Percentiles rank a stretch among this genome's conserved stretches.
Conservation (phyloP, 2,113 vertebrate species). For the Hippocampus zosterae region DNA sequence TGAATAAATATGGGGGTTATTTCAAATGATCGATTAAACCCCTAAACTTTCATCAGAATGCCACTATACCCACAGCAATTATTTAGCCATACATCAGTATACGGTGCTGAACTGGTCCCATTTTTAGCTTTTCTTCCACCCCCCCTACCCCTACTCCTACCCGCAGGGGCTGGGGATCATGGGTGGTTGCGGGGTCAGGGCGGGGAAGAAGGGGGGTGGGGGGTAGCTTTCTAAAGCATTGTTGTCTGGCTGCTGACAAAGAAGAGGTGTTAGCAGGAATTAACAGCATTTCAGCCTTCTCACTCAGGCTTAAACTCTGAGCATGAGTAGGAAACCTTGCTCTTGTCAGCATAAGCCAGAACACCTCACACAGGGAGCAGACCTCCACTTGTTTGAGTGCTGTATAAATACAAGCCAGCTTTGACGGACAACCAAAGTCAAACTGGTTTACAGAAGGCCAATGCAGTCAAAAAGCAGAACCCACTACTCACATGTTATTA, state of each 20-base stretch:
- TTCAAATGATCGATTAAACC: conserved; percentile 98
- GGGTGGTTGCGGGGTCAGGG: not conserved
- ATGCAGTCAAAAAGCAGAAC: conserved; percentile 52
- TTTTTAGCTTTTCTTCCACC: not conserved
- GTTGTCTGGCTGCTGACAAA: conserved; percentile 36
- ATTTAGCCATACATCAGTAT: conserved; percentile 79
- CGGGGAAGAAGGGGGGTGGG: too few relatives aligned
- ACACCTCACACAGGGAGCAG: conserved; percentile 57
- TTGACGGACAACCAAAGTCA: conserved; percentile 68
- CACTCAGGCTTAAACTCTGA: conserved; percentile 4
- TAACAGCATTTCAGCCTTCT: conserved; percentile 31
- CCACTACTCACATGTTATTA: conserved; percentile 62
- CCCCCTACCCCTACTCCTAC: too few relatives aligned
- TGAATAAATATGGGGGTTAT: conserved; percentile 85
- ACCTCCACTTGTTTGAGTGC: conserved; percentile 60
- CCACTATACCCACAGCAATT: conserved; percentile 87
- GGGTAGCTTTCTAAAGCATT: conserved; percentile 18
- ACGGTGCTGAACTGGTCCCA: not conserved
- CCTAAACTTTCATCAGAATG: conserved; percentile 96
- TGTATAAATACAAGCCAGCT: conserved; percentile 63
- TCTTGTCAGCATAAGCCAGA: conserved; percentile 47
- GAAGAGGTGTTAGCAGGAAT: conserved; percentile 40
- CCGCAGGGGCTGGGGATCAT: not conserved
- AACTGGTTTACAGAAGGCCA: conserved; percentile 58
- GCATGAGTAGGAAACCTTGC: conserved; percentile 40